Base-by-base conservation (phyloP, 1,140 invertebrate genomes). In the Trichonephila inaurata region DNA sequence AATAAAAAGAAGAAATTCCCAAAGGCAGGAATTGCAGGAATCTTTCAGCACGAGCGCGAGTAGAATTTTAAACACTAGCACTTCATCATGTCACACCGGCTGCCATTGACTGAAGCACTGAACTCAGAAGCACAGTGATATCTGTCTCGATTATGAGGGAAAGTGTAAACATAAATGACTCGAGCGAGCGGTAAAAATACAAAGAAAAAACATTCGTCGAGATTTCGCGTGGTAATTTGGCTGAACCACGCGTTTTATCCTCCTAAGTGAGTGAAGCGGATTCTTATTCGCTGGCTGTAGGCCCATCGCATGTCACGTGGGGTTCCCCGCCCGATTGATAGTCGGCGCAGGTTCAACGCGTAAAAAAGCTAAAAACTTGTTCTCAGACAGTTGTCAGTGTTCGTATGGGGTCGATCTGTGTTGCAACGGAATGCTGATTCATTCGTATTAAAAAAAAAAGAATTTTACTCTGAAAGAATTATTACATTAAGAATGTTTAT, bases 231-330 rank as follows among this genome's bases (percentile, higher is more conserved):
- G 90, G 77, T 85, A 85, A 92, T 33, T 85, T 85, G 12, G 21
- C 40, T 24, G 82, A 83, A 85, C 81, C 90, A 92, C 61, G 61
- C 77, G 72, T 85, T 92, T 92, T 92, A 92, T 92, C 81, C 90
- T 85, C 24, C 64, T 33, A 61, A 12, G 72, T 24, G 61, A 66
- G 5, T n/a, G 40, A 82, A 60, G n/a, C 5, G 24, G 51, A 10
- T 40, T 82, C 72, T 85, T 81, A 92, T 92, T 92, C 90, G 90
- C 81, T 92, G 90, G 90, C 90, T 60, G 40, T 4, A 44, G 60
- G 77, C 90, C 89, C 82, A 24, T 21, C 21, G 7, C 24, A 77
- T 51, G 90, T 92, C 90, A 92, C 90, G 90, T 92, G 90, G 33
- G 64, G 4, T 66, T 62, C 69, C 72, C 90, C 90, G 58, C 81